phyloP scores from a whole-genome alignment of 2,888 invertebrate species.

The Mesoligia furuncula region DNA sequence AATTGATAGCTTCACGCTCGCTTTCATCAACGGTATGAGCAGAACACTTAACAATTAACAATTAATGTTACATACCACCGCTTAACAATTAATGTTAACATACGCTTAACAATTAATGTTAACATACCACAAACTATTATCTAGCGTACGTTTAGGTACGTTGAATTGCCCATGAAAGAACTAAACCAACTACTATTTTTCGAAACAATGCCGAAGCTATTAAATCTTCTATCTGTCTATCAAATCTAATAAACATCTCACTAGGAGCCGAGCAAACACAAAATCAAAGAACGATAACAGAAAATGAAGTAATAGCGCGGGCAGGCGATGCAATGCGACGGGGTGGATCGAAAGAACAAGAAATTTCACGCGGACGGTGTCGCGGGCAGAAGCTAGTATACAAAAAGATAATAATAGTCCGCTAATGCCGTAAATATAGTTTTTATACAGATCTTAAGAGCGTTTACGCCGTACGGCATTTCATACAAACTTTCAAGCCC shows the following conservation, averaged over 20 bases:
- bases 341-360: no score
- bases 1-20: conserved; percentile 41
- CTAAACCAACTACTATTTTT: not conserved
- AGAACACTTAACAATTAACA: no score
- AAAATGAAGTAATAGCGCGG: no score
- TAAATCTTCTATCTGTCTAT: not conserved
- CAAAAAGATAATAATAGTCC: conserved; percentile 14
- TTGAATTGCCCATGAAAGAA: not conserved
- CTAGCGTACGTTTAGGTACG: not conserved
- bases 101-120: conserved; percentile 33
- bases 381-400: no score
- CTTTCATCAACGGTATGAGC: conserved; percentile 28
- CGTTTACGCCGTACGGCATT: no score
- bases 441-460: conserved; percentile 29
- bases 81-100: conserved; percentile 29
- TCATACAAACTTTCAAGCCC: no score
- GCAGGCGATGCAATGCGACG: no score
- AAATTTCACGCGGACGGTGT: no score
- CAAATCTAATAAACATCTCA: no score
- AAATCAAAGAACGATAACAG: no score
- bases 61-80: conserved; percentile 22
- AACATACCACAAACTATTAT: conserved; percentile 18
- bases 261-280: no score
- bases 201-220: not conserved
- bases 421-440: conserved; percentile 4